phyloP scores from a whole-genome alignment of 2,888 invertebrate species.

The Kuschelorhynchus macadamiae region DNA sequence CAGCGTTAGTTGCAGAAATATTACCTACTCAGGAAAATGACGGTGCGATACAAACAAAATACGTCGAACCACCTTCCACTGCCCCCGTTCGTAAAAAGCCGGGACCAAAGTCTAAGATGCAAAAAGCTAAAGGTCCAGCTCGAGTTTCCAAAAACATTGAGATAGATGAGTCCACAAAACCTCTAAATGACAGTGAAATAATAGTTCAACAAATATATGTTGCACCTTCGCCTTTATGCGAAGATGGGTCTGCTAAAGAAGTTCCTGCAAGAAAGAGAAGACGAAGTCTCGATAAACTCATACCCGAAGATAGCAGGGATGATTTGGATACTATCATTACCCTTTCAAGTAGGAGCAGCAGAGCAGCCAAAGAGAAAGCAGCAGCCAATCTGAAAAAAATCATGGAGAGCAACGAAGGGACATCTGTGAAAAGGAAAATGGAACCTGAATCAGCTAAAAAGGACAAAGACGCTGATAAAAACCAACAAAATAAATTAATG shows the following conservation, averaged over 20 bases:
- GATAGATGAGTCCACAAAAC: constrained; percentile 11
- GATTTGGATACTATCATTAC: constrained; percentile 47
- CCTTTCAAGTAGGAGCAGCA: constrained; percentile 56
- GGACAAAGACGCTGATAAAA: constrained; percentile 14
- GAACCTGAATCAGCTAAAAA: constrained; percentile 22
- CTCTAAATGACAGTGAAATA: constrained; percentile 13
- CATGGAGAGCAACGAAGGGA: constrained; percentile 52
- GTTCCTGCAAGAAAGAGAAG: constrained; percentile 33
- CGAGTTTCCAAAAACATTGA: background rate
- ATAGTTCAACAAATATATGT: constrained; percentile 6
- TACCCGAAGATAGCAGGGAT: constrained; percentile 54
- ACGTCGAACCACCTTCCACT: no score
- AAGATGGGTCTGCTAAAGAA: constrained; percentile 9
- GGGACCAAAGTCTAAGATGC: constrained; percentile 45
- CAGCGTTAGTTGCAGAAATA: background rate
- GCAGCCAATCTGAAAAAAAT: constrained; percentile 54
- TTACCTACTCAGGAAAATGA: no score
- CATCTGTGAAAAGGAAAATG: constrained; percentile 1
- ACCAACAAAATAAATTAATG: no score
- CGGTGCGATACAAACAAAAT: background rate
- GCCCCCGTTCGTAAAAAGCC: constrained; percentile 47
- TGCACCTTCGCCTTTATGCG: background rate
- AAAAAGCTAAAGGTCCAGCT: constrained; percentile 43
- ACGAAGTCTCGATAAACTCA: constrained; percentile 59
- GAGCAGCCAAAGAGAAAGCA: constrained; percentile 59